Evolutionary conservation across 2,797 vertebrate species (phyloP).

Genomic region (Etheostoma nigrum): DNA sequence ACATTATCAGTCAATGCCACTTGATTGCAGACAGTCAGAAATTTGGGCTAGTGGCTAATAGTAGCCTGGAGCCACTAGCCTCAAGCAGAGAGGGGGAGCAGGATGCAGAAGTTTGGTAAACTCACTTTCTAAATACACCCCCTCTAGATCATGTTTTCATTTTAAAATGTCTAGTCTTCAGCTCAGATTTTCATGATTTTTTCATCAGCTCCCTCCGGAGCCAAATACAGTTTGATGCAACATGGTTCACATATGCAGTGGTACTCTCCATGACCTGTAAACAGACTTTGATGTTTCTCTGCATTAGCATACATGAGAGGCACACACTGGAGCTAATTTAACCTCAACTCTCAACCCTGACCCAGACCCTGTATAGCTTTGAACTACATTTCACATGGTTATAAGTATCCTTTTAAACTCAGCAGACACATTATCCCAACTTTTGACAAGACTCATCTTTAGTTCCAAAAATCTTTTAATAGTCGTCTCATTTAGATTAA

Average conservation of each 20-base stretch:
- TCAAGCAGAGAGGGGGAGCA: neutral
- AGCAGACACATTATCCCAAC: slow-evolving; percentile 19
- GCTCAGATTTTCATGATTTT: neutral
- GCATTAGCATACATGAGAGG: neutral
- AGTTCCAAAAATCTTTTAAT: slow-evolving; percentile 85
- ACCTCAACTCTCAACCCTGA: slow-evolving; percentile 1
- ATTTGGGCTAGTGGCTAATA: neutral
- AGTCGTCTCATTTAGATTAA: slow-evolving; percentile 77
- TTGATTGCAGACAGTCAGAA: neutral
- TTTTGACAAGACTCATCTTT: slow-evolving; percentile 63
- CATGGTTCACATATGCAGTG: neutral
- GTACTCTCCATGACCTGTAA: neutral
- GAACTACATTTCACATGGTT: slow-evolving; percentile 8
- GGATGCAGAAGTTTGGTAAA: slow-evolving; percentile 13
- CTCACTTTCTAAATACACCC: slow-evolving; percentile 2
- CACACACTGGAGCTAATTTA: neutral
- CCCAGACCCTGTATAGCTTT: neutral
- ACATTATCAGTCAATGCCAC: slow-evolving; percentile 4
- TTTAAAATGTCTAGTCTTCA: neutral
- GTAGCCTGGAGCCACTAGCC: neutral
- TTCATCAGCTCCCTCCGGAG: neutral
- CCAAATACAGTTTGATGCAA: slow-evolving; percentile 3
- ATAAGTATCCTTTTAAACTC: neutral
- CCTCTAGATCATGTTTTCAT: neutral
- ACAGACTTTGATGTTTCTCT: slow-evolving; percentile 1